Conservation (phyloP, 1,140 invertebrate genomes). For the Drosophila malerkotliana region DNA sequence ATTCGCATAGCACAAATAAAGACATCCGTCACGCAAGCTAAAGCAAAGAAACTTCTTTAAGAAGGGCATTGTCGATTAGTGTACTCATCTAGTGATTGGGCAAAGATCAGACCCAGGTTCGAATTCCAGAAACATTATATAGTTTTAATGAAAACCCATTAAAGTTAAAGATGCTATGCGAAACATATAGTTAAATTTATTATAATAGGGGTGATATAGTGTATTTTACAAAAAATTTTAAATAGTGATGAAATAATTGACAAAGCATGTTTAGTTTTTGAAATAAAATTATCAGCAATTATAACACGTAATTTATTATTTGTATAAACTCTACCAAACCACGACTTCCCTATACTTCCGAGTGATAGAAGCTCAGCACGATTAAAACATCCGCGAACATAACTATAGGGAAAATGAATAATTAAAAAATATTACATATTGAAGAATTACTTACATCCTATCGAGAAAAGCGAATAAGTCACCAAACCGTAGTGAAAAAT, state of each 20-base stretch:
- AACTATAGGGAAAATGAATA: constrained; percentile 4
- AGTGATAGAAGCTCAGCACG: constrained; percentile 21
- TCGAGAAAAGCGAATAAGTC: constrained; percentile 10
- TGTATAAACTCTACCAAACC: too few relatives aligned
- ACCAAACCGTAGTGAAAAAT: neutral
- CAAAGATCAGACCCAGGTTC: neutral
- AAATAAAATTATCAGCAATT: too few relatives aligned
- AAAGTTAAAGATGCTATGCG: too few relatives aligned
- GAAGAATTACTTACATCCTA: constrained; percentile 4
- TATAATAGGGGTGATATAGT: neutral
- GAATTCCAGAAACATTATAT: too few relatives aligned
- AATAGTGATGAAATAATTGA: neutral
- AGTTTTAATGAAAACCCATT: neutral
- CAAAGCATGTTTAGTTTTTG: neutral
- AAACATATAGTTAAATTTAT: neutral
- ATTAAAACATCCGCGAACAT: neutral
- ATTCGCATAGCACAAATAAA: neutral
- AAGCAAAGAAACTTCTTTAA: neutral
- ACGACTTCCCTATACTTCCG: constrained; percentile 4
- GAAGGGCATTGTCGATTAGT: neutral
- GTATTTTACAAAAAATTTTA: neutral
- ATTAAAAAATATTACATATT: neutral
- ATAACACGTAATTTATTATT: too few relatives aligned
- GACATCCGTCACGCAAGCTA: neutral
- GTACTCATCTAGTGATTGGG: too few relatives aligned